phyloP scores from a whole-genome alignment of 2,113 vertebrate genomes.

The Tinamus guttatus region DNA sequence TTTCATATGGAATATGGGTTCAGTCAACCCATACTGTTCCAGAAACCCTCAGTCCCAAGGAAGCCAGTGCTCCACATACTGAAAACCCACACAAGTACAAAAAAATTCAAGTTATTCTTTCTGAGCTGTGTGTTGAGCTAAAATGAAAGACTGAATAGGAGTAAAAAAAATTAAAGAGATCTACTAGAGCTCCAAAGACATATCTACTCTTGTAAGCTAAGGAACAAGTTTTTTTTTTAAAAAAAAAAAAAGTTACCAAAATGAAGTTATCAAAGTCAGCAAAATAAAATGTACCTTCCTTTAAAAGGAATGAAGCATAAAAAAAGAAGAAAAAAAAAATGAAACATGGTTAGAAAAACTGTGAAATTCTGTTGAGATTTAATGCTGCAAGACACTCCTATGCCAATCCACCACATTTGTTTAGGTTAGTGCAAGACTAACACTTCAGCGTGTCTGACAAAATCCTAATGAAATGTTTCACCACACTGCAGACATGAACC shows the following conservation, averaged over 20 bases:
- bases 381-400: not conserved
- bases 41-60: not conserved
- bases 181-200: not conserved
- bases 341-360: rapidly evolving
- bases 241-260: rapidly evolving
- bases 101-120: not conserved
- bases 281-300: not conserved
- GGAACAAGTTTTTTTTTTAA: not conserved
- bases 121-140: not conserved
- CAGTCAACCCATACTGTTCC: not conserved
- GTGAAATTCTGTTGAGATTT: not conserved
- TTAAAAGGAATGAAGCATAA: not conserved
- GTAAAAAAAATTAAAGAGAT: not conserved
- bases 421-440: not conserved
- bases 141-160: not conserved
- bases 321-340: rapidly evolving
- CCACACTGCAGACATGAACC: not conserved
- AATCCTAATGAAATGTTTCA: not conserved
- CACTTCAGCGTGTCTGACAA: not conserved
- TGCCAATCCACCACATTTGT: not conserved
- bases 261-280: not conserved
- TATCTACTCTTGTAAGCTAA: not conserved
- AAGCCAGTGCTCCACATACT: rapidly evolving
- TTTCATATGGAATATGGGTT: not conserved
- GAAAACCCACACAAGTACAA: not conserved